Evolutionary conservation across 2,797 vertebrate genomes (phyloP), one percentile per base, ranked within the genome.

Genomic region (Monodelphis domestica): DNA sequence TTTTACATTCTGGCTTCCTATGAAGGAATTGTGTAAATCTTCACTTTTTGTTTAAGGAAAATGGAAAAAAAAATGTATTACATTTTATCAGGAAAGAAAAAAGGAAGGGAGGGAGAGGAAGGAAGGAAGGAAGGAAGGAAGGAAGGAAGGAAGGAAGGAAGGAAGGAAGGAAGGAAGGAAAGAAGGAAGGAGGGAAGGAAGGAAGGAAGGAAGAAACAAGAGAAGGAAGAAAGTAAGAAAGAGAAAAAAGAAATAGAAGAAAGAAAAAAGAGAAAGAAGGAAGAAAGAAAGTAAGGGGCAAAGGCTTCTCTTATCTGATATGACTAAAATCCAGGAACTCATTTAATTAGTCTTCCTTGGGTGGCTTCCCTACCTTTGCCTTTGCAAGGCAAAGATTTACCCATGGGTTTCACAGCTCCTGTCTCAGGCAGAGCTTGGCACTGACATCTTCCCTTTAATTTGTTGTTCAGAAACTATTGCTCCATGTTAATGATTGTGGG

Each of bases 11-110:
- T 88, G 14, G 12, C 97, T 96, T 93, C 30, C 87, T 95, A 93
- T 97, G 94, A 97, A 96, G 95, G 87, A 95, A 97, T 89, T 4
- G 87, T 96, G 24, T 90, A 97, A 97, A 97, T 89, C 88, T 51
- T 57, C 52, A 63, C 53, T 96, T 97, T 97, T 97, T 96, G 94
- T 97, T 97, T 87, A 91, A 14, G 33, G 54, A 91, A 95, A 94
- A 50, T 10, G 63, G 92, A 96, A 94, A 84, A 93, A 87, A 89
- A 88, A 87, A 57, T 28, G 12, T 2, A 54, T 87, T 54, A 0
- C 0, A 0, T 93, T 4, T 93, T 28, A 51, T 84, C 94, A 93
- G 89, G 0, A 78, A 10, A 29, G 54, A 91, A 96, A 94, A 94
- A 95, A 30, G 1, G 30, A 30, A 53, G n/a, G n/a, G n/a, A n/a